Base-by-base conservation (phyloP, 2,113 vertebrate genomes). In the Pelobates fuscus region DNA sequence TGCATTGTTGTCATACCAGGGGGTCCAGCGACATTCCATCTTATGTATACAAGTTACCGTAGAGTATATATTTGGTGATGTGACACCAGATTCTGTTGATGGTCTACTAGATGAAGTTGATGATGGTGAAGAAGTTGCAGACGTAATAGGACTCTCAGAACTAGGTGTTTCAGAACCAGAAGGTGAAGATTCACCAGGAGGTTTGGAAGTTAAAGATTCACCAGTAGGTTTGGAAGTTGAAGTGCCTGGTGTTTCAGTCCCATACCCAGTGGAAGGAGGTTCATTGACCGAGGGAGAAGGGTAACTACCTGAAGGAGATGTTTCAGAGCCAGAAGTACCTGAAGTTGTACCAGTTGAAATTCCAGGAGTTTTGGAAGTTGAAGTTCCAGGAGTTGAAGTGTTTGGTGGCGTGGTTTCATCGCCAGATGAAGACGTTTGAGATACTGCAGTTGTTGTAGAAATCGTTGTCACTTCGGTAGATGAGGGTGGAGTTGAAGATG, bases 11-110 rank as follows among this genome's bases (percentile, higher is more conserved):
- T 72, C 59, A 62, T 63, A 63, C 70, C 70, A 72, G 15, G 5
- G 10, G 6, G 70, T 63, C 70, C 59, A 63, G 15, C 20, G 59
- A 29, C 70, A 72, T 65, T 74, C 21, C 61, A 43, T 74, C 21
- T 65, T 74, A 57, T 20, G 10, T 74, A 55, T 46, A 57, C 71
- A 74, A 15, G n/a, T n/a, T n/a, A n/a, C n/a, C n/a, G 60, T 29
- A 55, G 15, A 57, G 52, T 20, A 37, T 25, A 27, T 2, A 15
- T 24, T 46, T 46, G 59, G 29, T 7, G 21, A 5, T 63, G 27
- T 25, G 46, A 41, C 23, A 23, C 43, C 14, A 63, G 57, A 60
- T 17, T 15, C 8, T 1, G 10, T 63, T 41, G 30, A 17, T 32
- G 54, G 21, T 29, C 17, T 24, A n/a, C 49, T 32, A 21, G 46